Evolutionary conservation across 2,113 vertebrate species (phyloP).

Genomic region (Malaclemys terrapin): DNA sequence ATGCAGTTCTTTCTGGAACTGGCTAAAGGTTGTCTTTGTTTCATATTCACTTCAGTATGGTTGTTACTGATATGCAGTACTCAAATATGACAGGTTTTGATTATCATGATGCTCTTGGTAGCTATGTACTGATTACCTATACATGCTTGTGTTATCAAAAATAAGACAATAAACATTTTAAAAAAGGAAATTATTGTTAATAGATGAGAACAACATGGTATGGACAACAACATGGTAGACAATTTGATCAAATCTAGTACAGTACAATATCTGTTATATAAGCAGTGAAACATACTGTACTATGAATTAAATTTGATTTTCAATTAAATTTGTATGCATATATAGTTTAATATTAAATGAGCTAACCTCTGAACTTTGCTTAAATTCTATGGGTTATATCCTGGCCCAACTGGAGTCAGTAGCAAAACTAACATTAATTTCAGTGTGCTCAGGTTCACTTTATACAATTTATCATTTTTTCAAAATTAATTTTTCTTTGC

Average conservation of each 20-base stretch:
- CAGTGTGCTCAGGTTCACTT: neutral
- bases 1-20: neutral
- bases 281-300: neutral
- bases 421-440: neutral
- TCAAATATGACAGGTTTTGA: neutral
- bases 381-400: neutral
- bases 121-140: neutral
- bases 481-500: neutral
- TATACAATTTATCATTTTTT: neutral
- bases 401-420: neutral
- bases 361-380: neutral
- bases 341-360: neutral
- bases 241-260: neutral
- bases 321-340: neutral
- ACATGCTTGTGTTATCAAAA: neutral
- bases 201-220: neutral
- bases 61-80: neutral
- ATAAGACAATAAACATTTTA: neutral
- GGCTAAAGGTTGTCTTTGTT: neutral
- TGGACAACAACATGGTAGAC: neutral
- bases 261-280: neutral
- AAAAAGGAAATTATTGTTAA: neutral
- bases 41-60: neutral
- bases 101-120: neutral
- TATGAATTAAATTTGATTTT: neutral